Evolutionary conservation across 2,797 vertebrate genomes (phyloP).

Genomic region (Crypturellus tataupa): DNA sequence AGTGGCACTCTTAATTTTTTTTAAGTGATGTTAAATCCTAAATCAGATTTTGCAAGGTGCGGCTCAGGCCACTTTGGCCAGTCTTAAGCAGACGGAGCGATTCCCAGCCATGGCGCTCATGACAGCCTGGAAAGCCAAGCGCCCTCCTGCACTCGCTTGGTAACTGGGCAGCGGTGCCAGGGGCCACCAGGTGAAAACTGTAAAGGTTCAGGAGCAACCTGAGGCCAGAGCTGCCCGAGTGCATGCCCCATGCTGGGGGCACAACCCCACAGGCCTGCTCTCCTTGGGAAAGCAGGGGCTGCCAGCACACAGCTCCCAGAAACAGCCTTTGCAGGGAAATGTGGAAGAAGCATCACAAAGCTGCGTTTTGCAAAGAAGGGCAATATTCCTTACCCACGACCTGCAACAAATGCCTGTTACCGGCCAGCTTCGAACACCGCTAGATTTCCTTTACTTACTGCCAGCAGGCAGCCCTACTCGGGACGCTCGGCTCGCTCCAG

Average conservation of each 20-base stretch:
- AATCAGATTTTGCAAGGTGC: conserved; percentile 51
- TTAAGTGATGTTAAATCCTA: conserved; percentile 23
- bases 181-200: conserved; percentile 25
- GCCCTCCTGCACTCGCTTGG: conserved; percentile 28
- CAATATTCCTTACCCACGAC: neutral
- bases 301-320: neutral
- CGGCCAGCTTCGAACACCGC: neutral
- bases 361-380: neutral
- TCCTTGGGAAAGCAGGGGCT: neutral
- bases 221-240: neutral
- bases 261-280: neutral
- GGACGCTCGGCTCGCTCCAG: neutral
- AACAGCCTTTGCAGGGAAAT: neutral
- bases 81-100: conserved; percentile 36
- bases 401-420: neutral
- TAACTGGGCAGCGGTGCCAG: neutral
- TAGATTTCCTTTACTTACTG: neutral
- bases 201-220: conserved; percentile 33
- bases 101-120: conserved; percentile 27
- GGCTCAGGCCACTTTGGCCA: conserved; percentile 28
- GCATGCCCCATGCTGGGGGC: neutral
- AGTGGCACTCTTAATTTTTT: conserved; percentile 22
- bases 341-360: neutral
- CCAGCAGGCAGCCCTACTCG: neutral
- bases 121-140: conserved; percentile 45